Evolutionary conservation across 2,113 vertebrate genomes (phyloP).

Genomic region (Silurus asotus): DNA sequence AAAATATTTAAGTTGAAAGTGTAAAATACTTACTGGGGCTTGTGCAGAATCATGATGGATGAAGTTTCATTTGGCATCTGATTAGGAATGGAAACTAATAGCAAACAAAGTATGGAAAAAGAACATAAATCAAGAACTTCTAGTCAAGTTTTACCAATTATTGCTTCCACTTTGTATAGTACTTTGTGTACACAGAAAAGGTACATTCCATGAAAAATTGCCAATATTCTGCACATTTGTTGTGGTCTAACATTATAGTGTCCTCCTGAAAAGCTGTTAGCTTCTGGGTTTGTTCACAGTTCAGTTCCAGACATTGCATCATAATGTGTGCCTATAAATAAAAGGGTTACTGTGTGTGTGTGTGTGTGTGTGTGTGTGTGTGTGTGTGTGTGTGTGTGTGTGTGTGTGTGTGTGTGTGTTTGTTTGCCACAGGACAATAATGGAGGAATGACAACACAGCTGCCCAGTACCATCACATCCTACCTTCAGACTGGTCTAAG

Average conservation of each 20-base stretch:
- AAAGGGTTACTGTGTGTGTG: background rate
- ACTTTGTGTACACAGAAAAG: background rate
- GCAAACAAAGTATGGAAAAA: background rate
- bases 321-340: background rate
- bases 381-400: conserved; percentile 33
- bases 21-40: background rate
- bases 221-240: background rate
- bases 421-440: conserved; percentile 84
- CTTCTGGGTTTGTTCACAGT: background rate
- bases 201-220: background rate
- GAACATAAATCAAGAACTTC: background rate
- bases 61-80: background rate
- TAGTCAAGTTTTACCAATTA: background rate
- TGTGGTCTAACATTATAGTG: background rate
- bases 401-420: conserved; percentile 20
- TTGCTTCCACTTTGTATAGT: background rate
- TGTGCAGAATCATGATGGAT: background rate
- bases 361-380: conserved; percentile 2
- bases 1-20: background rate
- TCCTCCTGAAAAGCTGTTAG: background rate
- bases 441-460: conserved; percentile 92
- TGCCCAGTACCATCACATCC: conserved; percentile 91
- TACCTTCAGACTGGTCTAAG: conserved; percentile 93
- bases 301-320: background rate
- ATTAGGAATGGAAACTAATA: background rate